Evolutionary conservation across 2,888 invertebrate genomes (phyloP).

Genomic region (Drosophila putrida): DNA sequence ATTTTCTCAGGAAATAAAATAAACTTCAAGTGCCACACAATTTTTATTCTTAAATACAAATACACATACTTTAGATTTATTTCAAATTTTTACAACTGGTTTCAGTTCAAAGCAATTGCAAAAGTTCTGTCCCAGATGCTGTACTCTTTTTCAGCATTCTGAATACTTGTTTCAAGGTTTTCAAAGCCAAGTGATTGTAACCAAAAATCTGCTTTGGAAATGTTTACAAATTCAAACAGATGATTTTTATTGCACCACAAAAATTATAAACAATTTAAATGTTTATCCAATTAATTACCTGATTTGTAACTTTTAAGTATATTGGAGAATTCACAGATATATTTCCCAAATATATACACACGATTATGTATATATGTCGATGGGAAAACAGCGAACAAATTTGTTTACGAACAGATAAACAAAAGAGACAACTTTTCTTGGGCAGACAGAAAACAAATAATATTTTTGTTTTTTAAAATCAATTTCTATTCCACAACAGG

Average conservation of each 20-base stretch:
- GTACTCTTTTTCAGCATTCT: slow-evolving; percentile 10
- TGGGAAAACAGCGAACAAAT: slow-evolving; percentile 32
- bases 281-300: slow-evolving; percentile 18
- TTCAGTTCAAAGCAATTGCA: slow-evolving; percentile 34
- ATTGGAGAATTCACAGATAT: slow-evolving; percentile 1
- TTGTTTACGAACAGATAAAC: slow-evolving; percentile 69
- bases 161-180: slow-evolving; percentile 44
- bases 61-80: slow-evolving; percentile 11
- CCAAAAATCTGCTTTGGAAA: background rate
- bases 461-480: slow-evolving; percentile 20
- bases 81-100: slow-evolving; percentile 54
- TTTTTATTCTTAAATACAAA: background rate
- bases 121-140: slow-evolving; percentile 15
- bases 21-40: slow-evolving; percentile 5
- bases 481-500: slow-evolving; percentile 23
- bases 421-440: slow-evolving; percentile 42
- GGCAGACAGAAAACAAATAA: slow-evolving; percentile 23
- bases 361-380: background rate
- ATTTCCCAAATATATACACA: background rate
- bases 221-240: background rate
- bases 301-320: slow-evolving; percentile 8
- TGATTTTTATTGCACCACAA: slow-evolving; percentile 3
- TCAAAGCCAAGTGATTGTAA: slow-evolving; percentile 11
- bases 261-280: background rate
- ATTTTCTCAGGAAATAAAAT: slow-evolving; percentile 10